Evolutionary conservation across 2,797 vertebrate genomes (phyloP), one percentile per base, ranked within the genome.

Genomic region (Cygnus olor): DNA sequence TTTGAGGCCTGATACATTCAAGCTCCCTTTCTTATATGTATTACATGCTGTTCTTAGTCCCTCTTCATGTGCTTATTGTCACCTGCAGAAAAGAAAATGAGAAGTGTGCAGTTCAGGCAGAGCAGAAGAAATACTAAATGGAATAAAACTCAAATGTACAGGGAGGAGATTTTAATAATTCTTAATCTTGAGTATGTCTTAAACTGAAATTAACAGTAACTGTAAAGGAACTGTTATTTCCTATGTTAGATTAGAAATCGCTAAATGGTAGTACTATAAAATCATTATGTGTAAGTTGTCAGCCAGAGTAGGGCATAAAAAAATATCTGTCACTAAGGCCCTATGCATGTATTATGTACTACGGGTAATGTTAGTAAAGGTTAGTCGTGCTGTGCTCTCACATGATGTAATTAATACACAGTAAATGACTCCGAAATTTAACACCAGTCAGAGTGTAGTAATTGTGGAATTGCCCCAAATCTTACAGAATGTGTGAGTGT

Each of bases 391-490:
- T 40, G 11, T 78, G 51, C 61, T 85, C 85, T 94, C 91, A 94
- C 71, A 58, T 85, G 88, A 40, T 96, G 71, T 87, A 80, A 92
- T 87, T 94, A 94, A 93, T 86, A 87, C 60, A 28, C 71, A 80
- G 74, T 65, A 68, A 94, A 83, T 87, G 49, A 70, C 64, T 89
- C 82, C 0, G 32, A 91, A 95, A 91, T 80, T 68, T 87, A 53
- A 78, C 80, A 68, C 89, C 6, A 14, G 44, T 58, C 88, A 74
- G 44, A 44, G 28, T 2, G 1, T 65, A 82, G 64, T 85, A 78
- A 82, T 73, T 87, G 88, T 91, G 80, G 80, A 93, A 89, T 95
- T 90, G 68, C 80, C 85, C 88, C 74, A 90, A 5, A 91, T 91
- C 88, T 94, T 91, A 84, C 82, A 58, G 83, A 94, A 89, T 25